Conservation (phyloP, 1,140 invertebrate genomes). For the Ruditapes philippinarum region DNA sequence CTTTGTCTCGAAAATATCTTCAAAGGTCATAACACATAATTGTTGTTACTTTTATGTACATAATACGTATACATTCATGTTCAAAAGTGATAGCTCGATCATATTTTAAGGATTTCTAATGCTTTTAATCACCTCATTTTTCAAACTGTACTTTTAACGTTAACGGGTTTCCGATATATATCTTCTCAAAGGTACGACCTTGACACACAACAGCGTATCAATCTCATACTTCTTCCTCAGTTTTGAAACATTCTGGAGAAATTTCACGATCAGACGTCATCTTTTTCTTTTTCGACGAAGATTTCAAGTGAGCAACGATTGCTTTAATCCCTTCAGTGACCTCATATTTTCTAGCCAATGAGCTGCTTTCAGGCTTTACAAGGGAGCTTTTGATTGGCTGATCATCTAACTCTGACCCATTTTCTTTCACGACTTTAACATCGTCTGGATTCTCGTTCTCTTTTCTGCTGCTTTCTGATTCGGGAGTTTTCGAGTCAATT, state of each 20-base stretch:
- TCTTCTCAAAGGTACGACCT: background rate
- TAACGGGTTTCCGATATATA: no score
- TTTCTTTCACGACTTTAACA: background rate
- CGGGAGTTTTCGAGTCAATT: background rate
- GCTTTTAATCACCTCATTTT: background rate
- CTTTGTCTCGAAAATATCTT: no score
- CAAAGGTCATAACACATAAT: no score
- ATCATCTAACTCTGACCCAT: background rate
- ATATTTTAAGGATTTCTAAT: slow-evolving; percentile 22
- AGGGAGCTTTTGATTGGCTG: slow-evolving; percentile 9
- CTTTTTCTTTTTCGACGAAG: slow-evolving; percentile 45
- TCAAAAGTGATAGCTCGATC: background rate
- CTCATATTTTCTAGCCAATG: slow-evolving; percentile 49
- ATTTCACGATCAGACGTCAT: background rate
- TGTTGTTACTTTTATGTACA: no score
- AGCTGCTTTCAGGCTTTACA: background rate
- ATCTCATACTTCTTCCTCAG: background rate
- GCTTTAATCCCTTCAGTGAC: slow-evolving; percentile 58
- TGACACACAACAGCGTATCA: background rate
- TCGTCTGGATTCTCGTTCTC: slow-evolving; percentile 15
- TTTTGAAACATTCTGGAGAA: background rate
- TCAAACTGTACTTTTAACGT: no score
- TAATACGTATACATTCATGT: no score
- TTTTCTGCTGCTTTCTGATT: background rate
- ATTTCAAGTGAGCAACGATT: slow-evolving; percentile 63